These are phyloP conservation scores for Hexactinellida sp. DNA, from an alignment of 37 sponge, comb jelly and placozoan species.

Conservation along the genomic window DNA sequence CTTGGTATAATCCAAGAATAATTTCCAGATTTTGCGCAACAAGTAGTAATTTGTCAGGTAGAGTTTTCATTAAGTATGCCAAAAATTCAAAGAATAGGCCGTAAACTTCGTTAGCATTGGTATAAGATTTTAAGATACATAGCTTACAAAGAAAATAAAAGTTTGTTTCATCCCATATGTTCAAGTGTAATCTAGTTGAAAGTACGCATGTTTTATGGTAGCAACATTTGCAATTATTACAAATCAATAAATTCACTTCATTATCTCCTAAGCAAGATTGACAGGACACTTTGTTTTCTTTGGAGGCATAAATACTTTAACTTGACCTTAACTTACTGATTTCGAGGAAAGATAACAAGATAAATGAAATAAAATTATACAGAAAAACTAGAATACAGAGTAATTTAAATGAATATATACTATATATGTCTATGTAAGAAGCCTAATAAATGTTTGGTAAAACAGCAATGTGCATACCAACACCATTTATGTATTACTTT, in stretches of 20 bases:
- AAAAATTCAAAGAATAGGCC: neutral
- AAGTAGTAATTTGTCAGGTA: neutral
- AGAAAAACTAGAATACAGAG: neutral
- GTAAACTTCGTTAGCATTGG: neutral
- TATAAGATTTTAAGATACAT: neutral
- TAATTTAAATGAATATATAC: neutral
- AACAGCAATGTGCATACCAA: no score
- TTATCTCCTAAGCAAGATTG: neutral
- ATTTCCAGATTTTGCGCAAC: neutral
- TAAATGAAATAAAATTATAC: neutral
- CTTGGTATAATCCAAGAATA: neutral
- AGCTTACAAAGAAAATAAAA: neutral
- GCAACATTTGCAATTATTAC: neutral
- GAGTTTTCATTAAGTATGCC: neutral
- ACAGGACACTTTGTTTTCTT: neutral
- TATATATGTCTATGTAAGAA: no score
- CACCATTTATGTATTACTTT: no score
- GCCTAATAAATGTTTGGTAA: no score
- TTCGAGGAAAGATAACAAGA: neutral
- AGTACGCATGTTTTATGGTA: no score
- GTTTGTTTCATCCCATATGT: neutral
- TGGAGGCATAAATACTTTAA: neutral
- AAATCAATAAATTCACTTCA: neutral
- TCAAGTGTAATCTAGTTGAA: neutral
- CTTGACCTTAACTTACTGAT: neutral